These are phyloP conservation scores for rat (Rattus norvegicus) DNA, from an alignment of 2,113 vertebrate species.

Conservation along the genomic window DNA sequence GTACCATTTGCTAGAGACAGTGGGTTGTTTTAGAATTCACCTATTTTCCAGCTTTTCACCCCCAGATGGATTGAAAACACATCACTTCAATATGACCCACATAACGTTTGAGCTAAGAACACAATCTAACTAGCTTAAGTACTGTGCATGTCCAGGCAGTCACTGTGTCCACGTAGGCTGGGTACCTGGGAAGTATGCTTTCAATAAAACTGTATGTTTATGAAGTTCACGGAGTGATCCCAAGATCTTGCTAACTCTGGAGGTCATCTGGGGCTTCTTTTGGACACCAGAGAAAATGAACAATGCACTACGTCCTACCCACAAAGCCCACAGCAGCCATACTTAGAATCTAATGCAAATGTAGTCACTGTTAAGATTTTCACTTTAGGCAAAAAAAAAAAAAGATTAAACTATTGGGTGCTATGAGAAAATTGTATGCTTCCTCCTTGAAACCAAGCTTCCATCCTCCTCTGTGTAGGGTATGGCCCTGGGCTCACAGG, in stretches of 20 bases:
- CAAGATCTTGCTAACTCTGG: not conserved
- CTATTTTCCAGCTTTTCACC: not conserved
- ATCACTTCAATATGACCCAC: not conserved
- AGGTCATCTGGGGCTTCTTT: not conserved
- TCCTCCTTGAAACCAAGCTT: constrained; percentile 35
- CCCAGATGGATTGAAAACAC: not conserved
- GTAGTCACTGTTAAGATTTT: not conserved
- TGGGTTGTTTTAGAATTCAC: not conserved
- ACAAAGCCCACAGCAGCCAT: not conserved
- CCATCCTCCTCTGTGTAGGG: not conserved
- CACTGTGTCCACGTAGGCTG: not conserved
- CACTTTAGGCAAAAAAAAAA: not conserved
- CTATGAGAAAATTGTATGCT: not conserved
- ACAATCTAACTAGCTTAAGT: not conserved
- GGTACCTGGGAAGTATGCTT: not conserved
- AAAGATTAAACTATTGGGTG: not conserved
- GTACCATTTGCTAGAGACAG: not conserved
- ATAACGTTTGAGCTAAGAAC: constrained; percentile 1
- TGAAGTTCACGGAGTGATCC: not conserved
- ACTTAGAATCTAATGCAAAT: not conserved
- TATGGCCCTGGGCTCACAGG: constrained; percentile 33
- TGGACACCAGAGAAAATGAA: not conserved
- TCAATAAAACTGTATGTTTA: not conserved
- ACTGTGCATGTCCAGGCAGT: not conserved
- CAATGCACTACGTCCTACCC: not conserved